Evolutionary conservation across 2,888 invertebrate species (phyloP).

Genomic region (Urechis unicinctus): DNA sequence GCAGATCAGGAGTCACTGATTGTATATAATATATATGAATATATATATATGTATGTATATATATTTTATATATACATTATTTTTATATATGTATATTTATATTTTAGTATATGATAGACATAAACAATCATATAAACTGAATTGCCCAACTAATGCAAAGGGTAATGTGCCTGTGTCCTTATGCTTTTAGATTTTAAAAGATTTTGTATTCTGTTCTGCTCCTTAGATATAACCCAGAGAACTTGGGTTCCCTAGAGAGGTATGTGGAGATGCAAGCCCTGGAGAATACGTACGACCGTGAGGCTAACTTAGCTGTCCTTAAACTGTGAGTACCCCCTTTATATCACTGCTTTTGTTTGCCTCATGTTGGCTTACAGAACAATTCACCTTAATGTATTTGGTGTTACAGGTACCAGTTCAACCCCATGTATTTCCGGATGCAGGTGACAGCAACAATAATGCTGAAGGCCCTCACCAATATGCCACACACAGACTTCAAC

Average conservation of each 20-base stretch:
- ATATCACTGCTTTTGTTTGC: neutral
- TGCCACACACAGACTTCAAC: slow-evolving; percentile 96
- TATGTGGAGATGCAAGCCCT: slow-evolving; percentile 89
- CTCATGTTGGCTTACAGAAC: neutral
- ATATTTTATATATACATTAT: too few relatives aligned
- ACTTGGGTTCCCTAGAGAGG: slow-evolving; percentile 78
- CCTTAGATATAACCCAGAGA: slow-evolving; percentile 88
- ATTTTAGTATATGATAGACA: too few relatives aligned
- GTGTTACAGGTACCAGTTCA: slow-evolving; percentile 73
- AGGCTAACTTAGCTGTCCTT: slow-evolving; percentile 91
- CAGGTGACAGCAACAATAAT: slow-evolving; percentile 77
- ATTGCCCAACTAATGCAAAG: too few relatives aligned
- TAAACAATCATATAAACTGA: too few relatives aligned
- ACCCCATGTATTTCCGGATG: slow-evolving; percentile 74
- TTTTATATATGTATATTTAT: too few relatives aligned
- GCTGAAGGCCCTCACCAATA: slow-evolving; percentile 89
- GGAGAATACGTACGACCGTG: slow-evolving; percentile 91
- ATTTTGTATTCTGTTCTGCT: too few relatives aligned
- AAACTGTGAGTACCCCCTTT: slow-evolving; percentile 61
- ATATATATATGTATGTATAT: too few relatives aligned
- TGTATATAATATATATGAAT: too few relatives aligned
- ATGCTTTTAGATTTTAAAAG: too few relatives aligned
- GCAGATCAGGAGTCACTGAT: too few relatives aligned
- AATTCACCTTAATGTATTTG: too few relatives aligned
- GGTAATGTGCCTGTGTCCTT: too few relatives aligned